Base-by-base conservation (phyloP, 1,140 invertebrate species). In the Yoshiicerus persimilis region DNA sequence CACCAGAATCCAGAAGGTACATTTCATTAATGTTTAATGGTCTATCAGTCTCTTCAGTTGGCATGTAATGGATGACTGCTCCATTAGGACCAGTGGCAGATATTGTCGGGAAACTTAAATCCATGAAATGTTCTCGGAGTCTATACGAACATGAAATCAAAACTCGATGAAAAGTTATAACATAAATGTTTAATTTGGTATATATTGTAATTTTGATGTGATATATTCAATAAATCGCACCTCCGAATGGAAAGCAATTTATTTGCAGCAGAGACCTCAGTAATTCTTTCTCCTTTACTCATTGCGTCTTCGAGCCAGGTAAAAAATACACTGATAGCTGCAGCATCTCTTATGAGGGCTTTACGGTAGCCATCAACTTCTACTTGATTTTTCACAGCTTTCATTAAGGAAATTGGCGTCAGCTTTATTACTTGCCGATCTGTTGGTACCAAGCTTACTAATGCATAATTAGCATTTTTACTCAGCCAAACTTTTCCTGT, bases 281-380 rank as follows among this genome's bases (percentile, higher is more conserved):
- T 93, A 5, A 94, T 91, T 23, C 90, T 25, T 56, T 84, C 30
- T 34, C 92, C 92, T 87, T 92, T 92, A 2, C 91, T 91, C 9
- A 95, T 94, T 91, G 93, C 93, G 38, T 95, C 93, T 92, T 99
- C 97, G 87, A 99, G 93, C 93, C 97, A 98, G 41, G 95, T 94
- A 75, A 99, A 94, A 89, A 97, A 96, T 91, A 98, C 96, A 92
- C 97, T 98, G 92, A 99, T 95, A 1, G 98, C 98, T 0, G 97
- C 97, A 20, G 96, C 97, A 92, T 97, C 97, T 85, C 95, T 93
- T 10, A 97, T 92, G 92, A 99, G 97, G 4, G 97, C 96, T 62
- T 95, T 93, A 87, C 95, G 95, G 95, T 99, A 97, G 87, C 97
- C 95, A 91, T 95, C 92, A n/a, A 97, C 94, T 94, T 99, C 99